Evolutionary conservation across 2,888 invertebrate genomes (phyloP), one percentile per base, ranked within the genome.

Genomic region (Xiphydria camelus): DNA sequence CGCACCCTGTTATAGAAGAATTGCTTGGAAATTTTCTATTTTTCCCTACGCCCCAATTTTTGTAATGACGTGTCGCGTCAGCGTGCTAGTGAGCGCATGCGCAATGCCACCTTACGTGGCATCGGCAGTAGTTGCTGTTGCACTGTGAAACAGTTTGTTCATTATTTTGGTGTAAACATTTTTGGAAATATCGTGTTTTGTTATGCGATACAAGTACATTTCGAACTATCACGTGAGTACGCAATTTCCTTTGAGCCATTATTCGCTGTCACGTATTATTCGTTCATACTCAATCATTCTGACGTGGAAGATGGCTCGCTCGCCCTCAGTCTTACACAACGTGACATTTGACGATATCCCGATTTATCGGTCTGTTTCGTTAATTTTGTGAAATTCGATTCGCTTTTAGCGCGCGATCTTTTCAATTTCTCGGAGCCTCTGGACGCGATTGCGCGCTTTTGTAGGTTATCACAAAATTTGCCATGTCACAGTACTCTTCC

Each of bases 81-180:
- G 51, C 62, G 62, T 68, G 61, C 45, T 29, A 48, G 42, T 45
- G 32, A 37, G 76, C 77, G 76, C 81, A 77, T 80, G 82, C 81
- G 81, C 77, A 75, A 61, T 77, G 64, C 70, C 66, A 70, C 80
- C 80, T 82, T 82, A 82, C 82, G 82, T 82, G 82, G 82, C 82
- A 82, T 69, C 65, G 59, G 63, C 65, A 64, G 62, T 58, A 65
- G 59, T 64, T 55, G 53, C 54, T 64, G 55, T 63, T 62, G 58
- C 59, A 63, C 57, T 54, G 54, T 58, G 59, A 56, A 56, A 62
- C 47, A 59, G 63, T 62, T 61, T 61, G 58, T 62, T 58, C 57
- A 15, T 49, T 47, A 53, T 66, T 64, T 59, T 53, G 56, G 57
- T 62, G 59, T 67, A 67, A 68, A 69, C 65, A 64, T 64, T 68